Percentiles rank a stretch among this genome's conserved stretches.
phyloP scores from a whole-genome alignment of 1,140 invertebrate species.

The Aporrectodea caliginosa region DNA sequence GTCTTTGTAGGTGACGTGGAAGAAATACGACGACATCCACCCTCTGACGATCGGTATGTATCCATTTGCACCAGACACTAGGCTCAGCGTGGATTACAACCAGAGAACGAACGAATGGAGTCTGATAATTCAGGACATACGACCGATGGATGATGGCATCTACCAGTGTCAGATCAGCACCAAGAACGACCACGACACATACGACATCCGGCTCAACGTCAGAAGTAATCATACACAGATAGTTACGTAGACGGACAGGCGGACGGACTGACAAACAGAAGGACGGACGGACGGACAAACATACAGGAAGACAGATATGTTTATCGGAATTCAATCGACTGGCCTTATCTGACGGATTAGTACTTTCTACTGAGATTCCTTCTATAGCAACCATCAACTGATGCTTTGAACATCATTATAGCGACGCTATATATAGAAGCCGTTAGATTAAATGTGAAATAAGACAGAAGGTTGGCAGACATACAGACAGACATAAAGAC shows the following conservation, averaged over 20 bases:
- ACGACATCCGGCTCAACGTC: constrained; percentile 28
- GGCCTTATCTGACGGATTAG: too few species aligned
- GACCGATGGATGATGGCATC: constrained; percentile 24
- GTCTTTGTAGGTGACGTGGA: constrained; percentile 30
- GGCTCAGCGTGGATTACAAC: constrained; percentile 29
- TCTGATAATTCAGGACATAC: constrained; percentile 34
- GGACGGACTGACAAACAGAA: too few species aligned
- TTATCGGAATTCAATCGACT: too few species aligned
- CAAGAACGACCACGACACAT: constrained; percentile 19
- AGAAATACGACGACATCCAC: constrained; percentile 19
- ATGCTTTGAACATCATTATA: not conserved
- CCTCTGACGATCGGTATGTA: constrained; percentile 33
- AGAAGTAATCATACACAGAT: constrained; percentile 36
- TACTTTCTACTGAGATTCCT: too few species aligned
- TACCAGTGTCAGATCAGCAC: constrained; percentile 36
- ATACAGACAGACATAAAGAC: too few species aligned
- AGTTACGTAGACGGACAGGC: constrained; percentile 42
- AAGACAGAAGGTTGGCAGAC: not conserved
- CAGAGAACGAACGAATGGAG: constrained; percentile 29
- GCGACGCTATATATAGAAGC: not conserved
- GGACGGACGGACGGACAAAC: too few species aligned
- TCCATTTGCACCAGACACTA: constrained; percentile 31
- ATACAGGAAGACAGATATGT: too few species aligned
- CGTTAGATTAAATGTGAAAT: too few species aligned
- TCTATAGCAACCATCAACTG: too few species aligned